phyloP scores from a whole-genome alignment of 2,888 invertebrate species.

The Monopis laevigella region DNA sequence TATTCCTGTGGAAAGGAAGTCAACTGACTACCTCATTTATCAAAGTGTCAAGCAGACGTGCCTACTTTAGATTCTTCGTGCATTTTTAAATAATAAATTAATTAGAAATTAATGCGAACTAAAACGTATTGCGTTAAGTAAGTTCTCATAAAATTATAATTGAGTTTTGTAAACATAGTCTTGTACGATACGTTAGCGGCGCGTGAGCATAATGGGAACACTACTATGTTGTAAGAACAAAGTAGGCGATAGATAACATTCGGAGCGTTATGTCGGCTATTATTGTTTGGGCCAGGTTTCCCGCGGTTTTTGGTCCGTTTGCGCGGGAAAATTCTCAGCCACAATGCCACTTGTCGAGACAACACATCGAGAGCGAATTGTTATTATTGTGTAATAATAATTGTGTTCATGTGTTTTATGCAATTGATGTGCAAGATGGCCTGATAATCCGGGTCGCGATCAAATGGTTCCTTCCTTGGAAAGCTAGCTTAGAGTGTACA shows the following conservation, averaged over 20 bases:
- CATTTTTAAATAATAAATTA: no score
- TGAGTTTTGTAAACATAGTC: no score
- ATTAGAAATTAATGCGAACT: no score
- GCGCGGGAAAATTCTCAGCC: constrained; percentile 65
- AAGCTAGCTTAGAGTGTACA: no score
- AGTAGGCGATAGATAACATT: constrained; percentile 49
- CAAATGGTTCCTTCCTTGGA: constrained; percentile 5
- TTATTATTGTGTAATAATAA: constrained; percentile 58
- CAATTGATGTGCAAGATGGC: constrained; percentile 53
- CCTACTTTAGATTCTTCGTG: no score
- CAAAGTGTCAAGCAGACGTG: no score
- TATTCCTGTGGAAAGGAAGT: no score
- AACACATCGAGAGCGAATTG: constrained; percentile 61
- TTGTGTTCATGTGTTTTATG: constrained; percentile 37
- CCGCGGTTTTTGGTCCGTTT: constrained; percentile 60
- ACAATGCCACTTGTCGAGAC: constrained; percentile 42
- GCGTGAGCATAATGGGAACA: constrained; percentile 37
- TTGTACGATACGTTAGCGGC: no score
- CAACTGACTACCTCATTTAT: no score
- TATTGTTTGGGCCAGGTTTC: constrained; percentile 51
- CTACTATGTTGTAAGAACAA: constrained; percentile 43
- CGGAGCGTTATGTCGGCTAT: constrained; percentile 60
- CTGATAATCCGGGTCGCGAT: constrained; percentile 35
- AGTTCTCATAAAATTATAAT: no score
- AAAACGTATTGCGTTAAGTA: no score